Percentiles rank a stretch among this genome's conserved stretches.
These are phyloP conservation scores for Stegodyphus dumicola DNA, from an alignment of 1,140 invertebrate genomes.

Conservation along the genomic window DNA sequence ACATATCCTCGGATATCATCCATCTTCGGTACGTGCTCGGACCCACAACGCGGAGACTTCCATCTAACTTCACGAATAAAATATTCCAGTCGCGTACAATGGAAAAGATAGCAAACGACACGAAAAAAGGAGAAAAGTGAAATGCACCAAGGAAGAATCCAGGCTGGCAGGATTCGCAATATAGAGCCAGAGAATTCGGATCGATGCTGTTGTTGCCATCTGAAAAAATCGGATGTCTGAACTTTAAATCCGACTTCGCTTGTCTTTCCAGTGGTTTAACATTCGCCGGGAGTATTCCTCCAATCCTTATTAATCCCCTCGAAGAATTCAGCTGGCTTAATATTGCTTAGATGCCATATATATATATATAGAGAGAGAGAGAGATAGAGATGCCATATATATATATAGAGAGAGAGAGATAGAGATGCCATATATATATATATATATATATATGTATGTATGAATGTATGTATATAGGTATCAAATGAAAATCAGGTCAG, in stretches of 20 bases:
- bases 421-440: no score
- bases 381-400: no score
- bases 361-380: no score
- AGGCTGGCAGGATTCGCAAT: not conserved
- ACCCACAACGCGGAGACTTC: not conserved
- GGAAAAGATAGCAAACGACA: not conserved
- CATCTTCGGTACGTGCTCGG: constrained; percentile 15
- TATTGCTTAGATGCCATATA: no score
- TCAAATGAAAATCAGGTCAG: no score
- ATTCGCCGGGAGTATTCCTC: no score
- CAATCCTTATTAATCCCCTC: no score
- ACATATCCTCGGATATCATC: constrained; percentile 9
- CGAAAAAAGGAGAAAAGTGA: not conserved
- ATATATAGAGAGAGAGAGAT: no score
- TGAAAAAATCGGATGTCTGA: constrained; percentile 19
- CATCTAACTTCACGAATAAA: constrained; percentile 5
- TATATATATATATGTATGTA: no score
- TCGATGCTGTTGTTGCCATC: constrained; percentile 32
- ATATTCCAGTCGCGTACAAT: constrained; percentile 11
- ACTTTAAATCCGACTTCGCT: constrained; percentile 21
- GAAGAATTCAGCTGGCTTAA: no score
- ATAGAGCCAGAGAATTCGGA: not conserved
- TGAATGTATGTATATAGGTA: no score
- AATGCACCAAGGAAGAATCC: not conserved
- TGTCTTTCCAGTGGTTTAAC: not conserved